These are phyloP conservation scores for Drosophila cardini DNA, from an alignment of 1,140 invertebrate species.

Conservation along the genomic window DNA sequence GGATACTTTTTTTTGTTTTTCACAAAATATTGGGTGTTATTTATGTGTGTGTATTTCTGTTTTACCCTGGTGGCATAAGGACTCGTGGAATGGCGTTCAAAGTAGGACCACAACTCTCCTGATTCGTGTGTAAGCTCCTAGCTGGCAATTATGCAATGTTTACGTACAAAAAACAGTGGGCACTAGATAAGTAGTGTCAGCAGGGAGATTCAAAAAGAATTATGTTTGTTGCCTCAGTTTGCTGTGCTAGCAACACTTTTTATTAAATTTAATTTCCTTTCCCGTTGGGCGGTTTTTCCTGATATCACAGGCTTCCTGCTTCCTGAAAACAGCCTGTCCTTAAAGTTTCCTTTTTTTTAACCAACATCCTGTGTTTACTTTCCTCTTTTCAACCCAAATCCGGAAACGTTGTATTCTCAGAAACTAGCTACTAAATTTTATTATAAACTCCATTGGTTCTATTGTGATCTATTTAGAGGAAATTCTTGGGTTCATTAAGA, in stretches of 20 bases:
- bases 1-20: constrained; percentile 6
- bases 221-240: constrained; percentile 14
- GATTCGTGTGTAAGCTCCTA: constrained; percentile 25
- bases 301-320: constrained; percentile 9
- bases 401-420: not conserved
- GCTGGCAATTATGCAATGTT: constrained; percentile 29
- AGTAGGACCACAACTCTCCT: constrained; percentile 34
- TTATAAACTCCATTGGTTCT: too few species aligned
- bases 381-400: not conserved
- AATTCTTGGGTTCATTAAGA: too few species aligned
- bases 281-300: constrained; percentile 4
- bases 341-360: constrained; percentile 4
- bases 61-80: constrained; percentile 49
- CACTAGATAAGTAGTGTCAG: constrained; percentile 2
- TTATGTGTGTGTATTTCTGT: constrained; percentile 50
- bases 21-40: constrained; percentile 41
- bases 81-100: constrained; percentile 32
- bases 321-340: not conserved
- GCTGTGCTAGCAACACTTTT: not conserved
- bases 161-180: not conserved
- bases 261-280: constrained; percentile 43
- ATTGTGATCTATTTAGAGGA: too few species aligned
- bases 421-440: not conserved
- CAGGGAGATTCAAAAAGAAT: constrained; percentile 11
- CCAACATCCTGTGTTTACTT: not conserved